A percentile compares a stretch with the other conserved stretches of the same genome.
phyloP scores from a whole-genome alignment of 1,140 invertebrate species.

The Sminthurinus signatus region DNA sequence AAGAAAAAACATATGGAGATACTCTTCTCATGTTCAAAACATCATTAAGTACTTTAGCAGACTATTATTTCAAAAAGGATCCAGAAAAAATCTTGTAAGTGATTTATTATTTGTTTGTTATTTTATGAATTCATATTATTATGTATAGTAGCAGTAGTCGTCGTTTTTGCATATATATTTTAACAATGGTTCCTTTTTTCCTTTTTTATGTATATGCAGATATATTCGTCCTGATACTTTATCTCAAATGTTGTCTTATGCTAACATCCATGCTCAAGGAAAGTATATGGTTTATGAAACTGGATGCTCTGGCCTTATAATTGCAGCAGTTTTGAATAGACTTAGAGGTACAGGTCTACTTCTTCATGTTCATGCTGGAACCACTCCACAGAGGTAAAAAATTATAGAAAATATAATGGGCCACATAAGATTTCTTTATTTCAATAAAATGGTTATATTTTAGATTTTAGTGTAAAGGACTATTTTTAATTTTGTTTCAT shows the following conservation, averaged over 20 bases:
- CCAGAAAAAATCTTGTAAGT: slow-evolving; percentile 64
- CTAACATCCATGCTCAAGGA: slow-evolving; percentile 69
- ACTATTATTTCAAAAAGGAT: slow-evolving; percentile 71
- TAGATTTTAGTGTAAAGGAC: no score
- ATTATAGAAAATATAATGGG: no score
- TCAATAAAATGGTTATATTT: no score
- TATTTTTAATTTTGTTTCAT: no score
- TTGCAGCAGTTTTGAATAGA: slow-evolving; percentile 66
- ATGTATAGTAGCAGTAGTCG: no score
- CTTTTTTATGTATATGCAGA: no score
- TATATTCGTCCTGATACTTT: slow-evolving; percentile 74
- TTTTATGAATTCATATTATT: no score
- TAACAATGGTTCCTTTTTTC: no score
- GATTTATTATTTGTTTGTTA: slow-evolving; percentile 4
- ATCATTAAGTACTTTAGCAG: slow-evolving; percentile 62
- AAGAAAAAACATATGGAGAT: slow-evolving; percentile 82
- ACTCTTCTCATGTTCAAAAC: slow-evolving; percentile 68
- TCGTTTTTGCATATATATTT: no score
- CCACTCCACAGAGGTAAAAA: slow-evolving; percentile 66
- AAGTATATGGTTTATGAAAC: slow-evolving; percentile 80
- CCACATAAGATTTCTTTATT: no score
- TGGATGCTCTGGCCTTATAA: slow-evolving; percentile 70
- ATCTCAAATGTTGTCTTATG: slow-evolving; percentile 73
- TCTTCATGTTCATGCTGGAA: slow-evolving; percentile 71
- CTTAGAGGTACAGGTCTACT: slow-evolving; percentile 58